Evolutionary conservation across 2,113 vertebrate species (phyloP).

Genomic region (Dipodomys spectabilis): DNA sequence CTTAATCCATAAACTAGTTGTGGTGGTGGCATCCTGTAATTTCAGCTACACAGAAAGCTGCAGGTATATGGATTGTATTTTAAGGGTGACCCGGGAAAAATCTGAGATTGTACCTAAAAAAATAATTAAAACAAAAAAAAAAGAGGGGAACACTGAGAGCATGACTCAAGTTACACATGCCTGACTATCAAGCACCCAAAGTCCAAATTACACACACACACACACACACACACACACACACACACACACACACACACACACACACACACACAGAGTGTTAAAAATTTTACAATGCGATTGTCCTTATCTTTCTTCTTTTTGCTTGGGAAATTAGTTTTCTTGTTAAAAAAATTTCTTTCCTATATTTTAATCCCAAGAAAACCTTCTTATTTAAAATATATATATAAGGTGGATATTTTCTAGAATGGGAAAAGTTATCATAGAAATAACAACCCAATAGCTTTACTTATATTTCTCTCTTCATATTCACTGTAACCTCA

Average conservation of each 20-base stretch:
- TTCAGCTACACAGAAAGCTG: neutral
- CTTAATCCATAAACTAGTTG: too few species aligned
- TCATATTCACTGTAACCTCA: conserved; percentile 2
- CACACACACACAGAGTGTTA: neutral
- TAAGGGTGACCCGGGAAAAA: too few species aligned
- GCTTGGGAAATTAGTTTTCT: neutral
- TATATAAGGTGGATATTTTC: neutral
- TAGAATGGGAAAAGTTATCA: neutral
- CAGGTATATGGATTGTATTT: too few species aligned
- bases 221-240: too few species aligned
- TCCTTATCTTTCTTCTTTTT: conserved; percentile 7
- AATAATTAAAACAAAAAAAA: too few species aligned
- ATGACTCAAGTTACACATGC: too few species aligned
- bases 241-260: neutral
- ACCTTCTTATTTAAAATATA: neutral
- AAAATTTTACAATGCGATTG: neutral
- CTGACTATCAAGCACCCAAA: too few species aligned
- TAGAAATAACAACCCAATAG: neutral
- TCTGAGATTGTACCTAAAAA: too few species aligned
- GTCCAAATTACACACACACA: too few species aligned
- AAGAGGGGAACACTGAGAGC: too few species aligned
- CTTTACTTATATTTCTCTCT: neutral
- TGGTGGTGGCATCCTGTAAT: too few species aligned
- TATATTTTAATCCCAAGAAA: neutral
- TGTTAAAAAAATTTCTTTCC: neutral